A percentile compares a stretch with the other conserved stretches of the same genome.
These are phyloP conservation scores for Euthynnus affinis DNA, from an alignment of 2,797 vertebrate species.

Conservation along the genomic window DNA sequence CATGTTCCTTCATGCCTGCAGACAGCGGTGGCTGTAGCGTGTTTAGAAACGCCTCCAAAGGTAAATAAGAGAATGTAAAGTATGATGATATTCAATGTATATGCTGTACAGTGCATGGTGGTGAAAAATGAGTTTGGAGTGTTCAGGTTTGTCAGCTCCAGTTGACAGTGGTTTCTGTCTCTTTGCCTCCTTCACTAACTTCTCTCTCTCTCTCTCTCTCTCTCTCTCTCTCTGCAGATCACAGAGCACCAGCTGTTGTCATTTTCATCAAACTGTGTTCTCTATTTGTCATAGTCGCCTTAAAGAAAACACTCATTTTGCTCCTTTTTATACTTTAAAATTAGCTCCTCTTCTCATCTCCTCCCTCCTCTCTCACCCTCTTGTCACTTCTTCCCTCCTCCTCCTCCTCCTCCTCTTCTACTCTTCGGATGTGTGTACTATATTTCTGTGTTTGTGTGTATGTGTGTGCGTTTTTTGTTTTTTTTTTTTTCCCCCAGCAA, in stretches of 20 bases:
- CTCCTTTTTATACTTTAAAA: slow-evolving; percentile 25
- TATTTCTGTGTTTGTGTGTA: background rate
- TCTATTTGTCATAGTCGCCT: background rate
- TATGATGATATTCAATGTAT: no score
- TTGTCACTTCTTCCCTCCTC: slow-evolving; percentile 1
- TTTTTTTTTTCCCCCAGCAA: no score
- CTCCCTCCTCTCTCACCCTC: background rate
- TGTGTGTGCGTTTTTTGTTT: slow-evolving; percentile 30
- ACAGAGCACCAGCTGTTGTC: background rate
- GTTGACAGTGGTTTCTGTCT: background rate
- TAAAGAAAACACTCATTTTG: slow-evolving; percentile 22
- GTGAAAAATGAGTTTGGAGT: background rate
- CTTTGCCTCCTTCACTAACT: background rate
- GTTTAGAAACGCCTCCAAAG: no score
- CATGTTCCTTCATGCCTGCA: no score
- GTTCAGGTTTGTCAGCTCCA: background rate
- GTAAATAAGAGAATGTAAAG: no score
- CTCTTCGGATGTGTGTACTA: background rate
- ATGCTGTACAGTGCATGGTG: no score
- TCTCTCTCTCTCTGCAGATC: no score
- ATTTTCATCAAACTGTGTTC: slow-evolving; percentile 3
- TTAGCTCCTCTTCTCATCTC: slow-evolving; percentile 10
- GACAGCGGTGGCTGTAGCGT: no score
- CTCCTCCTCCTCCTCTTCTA: background rate
- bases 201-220: no score